Percentiles rank a stretch among this genome's conserved stretches.
These are phyloP conservation scores for Ennomos fuscantarius DNA, from an alignment of 2,888 invertebrate genomes.

Conservation along the genomic window DNA sequence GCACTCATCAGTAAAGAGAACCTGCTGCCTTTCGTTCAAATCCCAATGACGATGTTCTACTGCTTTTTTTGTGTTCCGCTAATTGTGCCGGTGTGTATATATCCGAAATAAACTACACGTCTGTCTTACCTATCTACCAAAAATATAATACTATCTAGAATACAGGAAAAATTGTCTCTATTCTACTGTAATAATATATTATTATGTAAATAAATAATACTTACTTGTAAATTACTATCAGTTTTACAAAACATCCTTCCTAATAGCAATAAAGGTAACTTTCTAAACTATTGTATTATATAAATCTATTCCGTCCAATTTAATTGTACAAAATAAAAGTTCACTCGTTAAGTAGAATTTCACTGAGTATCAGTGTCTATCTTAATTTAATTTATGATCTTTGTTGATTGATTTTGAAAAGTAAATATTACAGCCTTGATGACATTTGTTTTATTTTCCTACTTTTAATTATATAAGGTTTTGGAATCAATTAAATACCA, in stretches of 20 bases:
- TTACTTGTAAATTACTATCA: no score
- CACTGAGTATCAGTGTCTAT: constrained; percentile 33
- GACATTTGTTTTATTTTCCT: constrained; percentile 40
- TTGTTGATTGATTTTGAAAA: constrained; percentile 67
- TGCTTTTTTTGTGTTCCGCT: no score
- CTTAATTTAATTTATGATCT: constrained; percentile 64
- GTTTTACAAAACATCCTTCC: constrained; percentile 5
- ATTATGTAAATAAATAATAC: no score
- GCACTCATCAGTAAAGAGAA: no score
- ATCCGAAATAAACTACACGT: no score
- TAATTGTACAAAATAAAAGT: constrained; percentile 16
- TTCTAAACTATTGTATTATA: background rate
- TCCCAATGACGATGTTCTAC: no score
- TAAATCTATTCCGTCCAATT: constrained; percentile 32
- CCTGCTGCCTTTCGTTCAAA: no score
- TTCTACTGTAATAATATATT: no score
- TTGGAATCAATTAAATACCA: constrained; percentile 23
- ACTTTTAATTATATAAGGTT: constrained; percentile 1
- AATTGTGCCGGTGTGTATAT: no score
- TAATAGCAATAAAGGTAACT: constrained; percentile 12
- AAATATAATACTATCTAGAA: no score
- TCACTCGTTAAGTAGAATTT: constrained; percentile 19
- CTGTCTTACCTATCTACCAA: no score
- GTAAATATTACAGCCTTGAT: constrained; percentile 56
- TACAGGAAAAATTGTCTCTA: no score